Conservation (phyloP, 2,888 invertebrate genomes). For the Leptopilina drosophilae region DNA sequence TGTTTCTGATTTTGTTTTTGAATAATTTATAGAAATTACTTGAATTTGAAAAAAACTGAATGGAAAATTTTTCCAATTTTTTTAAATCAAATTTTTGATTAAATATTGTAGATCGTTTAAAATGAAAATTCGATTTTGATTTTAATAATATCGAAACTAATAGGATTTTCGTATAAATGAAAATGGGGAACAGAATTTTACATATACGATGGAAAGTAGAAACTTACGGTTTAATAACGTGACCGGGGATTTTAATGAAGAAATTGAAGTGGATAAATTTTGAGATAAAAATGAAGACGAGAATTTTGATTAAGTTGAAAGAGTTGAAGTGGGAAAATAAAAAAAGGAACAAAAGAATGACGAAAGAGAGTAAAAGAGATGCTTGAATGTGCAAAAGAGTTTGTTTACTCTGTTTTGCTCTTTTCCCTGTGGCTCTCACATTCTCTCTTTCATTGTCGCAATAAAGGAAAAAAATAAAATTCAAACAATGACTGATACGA, state of each 20-base stretch:
- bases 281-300: not conserved
- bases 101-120: no score
- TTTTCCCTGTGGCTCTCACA: constrained; percentile 18
- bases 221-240: not conserved
- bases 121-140: no score
- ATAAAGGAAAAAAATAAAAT: constrained; percentile 28
- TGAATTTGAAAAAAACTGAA: no score
- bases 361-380: constrained; percentile 21
- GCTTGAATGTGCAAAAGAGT: constrained; percentile 23
- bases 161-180: no score
- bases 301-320: not conserved
- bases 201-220: not conserved
- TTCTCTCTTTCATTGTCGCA: constrained; percentile 38
- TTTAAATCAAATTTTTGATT: no score
- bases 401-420: constrained; percentile 15
- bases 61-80: no score
- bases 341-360: constrained; percentile 8
- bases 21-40: no score
- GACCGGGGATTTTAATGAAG: not conserved
- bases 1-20: no score
- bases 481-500: constrained; percentile 49
- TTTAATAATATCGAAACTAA: no score
- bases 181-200: not conserved
- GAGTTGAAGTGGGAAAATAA: constrained; percentile 3
- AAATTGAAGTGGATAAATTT: not conserved